Evolutionary conservation across 2,888 invertebrate genomes (phyloP), one percentile per base, ranked within the genome.

Genomic region (Agrotis ipsilon): DNA sequence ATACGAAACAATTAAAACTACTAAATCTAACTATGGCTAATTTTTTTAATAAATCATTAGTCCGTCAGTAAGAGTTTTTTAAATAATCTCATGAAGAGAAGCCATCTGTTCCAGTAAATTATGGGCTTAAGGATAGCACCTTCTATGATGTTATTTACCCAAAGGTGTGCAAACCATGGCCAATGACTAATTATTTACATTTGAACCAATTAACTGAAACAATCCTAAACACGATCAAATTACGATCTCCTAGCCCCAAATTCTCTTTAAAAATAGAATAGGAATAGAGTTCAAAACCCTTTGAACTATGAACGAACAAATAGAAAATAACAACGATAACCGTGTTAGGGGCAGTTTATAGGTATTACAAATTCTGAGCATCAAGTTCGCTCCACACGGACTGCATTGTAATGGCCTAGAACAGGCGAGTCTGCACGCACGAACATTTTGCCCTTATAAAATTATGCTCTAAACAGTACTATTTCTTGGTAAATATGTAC

Each of bases 361-460:
- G 87, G 84, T 90, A 92, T 94, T 90, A 90, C 85, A 88, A 90
- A 94, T 94, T 94, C 94, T 85, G 87, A 80, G 72, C 92, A 85
- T 83, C 87, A 81, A 87, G 87, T 80, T 86, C 63, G 88, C 88
- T 89, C 86, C 86, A 89, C 92, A 92, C 86, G 91, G 80, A 86
- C 90, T 92, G 94, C 93, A 94, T 94, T 86, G 90, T 91, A 94
- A 94, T 95, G 89, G 83, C 86, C 85, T 76, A 80, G 59, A 60
- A 84, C 83, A 73, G 83, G 74, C 75, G 19, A 78, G 75, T 66
- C 72, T 77, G 87, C 87, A 92, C 90, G 92, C 90, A 82, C 75
- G 86, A 88, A 89, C 87, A 92, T 94, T 89, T 87, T 88, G 88
- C 89, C 87, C 86, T 89, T 88, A 88, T 88, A 72, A 63, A 68